Percentiles rank a stretch among this genome's conserved stretches.
phyloP scores from a whole-genome alignment of 2,797 vertebrate genomes.

The Tokudaia muenninki region DNA sequence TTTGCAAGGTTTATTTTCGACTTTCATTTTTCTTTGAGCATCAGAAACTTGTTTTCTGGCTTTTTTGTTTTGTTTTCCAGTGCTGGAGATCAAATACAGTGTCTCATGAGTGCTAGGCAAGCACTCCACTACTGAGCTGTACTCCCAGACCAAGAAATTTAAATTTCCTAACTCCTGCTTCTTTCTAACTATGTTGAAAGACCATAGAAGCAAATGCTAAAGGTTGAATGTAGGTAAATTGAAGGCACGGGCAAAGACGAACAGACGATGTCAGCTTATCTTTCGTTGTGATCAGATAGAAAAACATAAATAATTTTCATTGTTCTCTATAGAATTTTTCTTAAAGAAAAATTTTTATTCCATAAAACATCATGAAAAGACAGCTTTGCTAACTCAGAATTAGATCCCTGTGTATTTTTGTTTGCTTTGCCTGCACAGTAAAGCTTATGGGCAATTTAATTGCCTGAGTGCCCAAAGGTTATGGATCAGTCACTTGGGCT shows the following conservation, averaged over 20 bases:
- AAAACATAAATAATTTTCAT: conserved; percentile 66
- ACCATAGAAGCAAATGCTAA: conserved; percentile 16
- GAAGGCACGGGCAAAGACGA: conserved; percentile 24
- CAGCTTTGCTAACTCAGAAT: conserved; percentile 68
- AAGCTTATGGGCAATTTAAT: conserved; percentile 80
- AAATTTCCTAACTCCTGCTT: not conserved
- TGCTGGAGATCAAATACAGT: not conserved
- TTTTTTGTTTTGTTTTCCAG: not conserved
- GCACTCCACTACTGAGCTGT: not conserved
- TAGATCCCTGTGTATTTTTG: conserved; percentile 67
- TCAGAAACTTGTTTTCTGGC: conserved; percentile 54
- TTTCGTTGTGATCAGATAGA: conserved; percentile 32
- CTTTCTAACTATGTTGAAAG: conserved; percentile 23
- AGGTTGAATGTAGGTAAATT: not conserved
- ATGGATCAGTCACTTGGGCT: conserved; percentile 72
- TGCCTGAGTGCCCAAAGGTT: conserved; percentile 79
- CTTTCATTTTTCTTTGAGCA: conserved; percentile 66
- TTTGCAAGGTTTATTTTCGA: conserved; percentile 63
- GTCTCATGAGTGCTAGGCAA: not conserved
- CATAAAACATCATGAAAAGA: conserved; percentile 56
- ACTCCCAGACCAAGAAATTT: conserved; percentile 27
- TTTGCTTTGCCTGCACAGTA: conserved; percentile 73
- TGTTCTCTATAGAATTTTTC: conserved; percentile 64
- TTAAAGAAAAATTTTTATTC: conserved; percentile 61
- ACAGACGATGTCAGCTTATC: conserved; percentile 26